A percentile compares a stretch with the other conserved stretches of the same genome.
Evolutionary conservation across 1,140 invertebrate species (phyloP).

Genomic region (Brachionus sp.): DNA sequence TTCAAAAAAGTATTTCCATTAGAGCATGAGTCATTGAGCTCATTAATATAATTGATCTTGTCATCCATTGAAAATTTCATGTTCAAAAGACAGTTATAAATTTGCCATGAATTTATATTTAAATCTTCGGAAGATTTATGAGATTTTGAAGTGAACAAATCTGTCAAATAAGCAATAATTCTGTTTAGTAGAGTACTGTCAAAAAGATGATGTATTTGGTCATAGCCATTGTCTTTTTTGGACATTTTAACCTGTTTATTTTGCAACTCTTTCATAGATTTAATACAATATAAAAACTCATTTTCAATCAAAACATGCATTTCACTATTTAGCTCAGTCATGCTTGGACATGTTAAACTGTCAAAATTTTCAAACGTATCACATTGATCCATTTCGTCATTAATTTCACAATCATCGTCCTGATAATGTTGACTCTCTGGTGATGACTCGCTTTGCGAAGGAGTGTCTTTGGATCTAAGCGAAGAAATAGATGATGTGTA

Average conservation of each 20-base stretch:
- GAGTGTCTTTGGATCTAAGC: not conserved
- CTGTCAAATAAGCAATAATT: conserved; percentile 17
- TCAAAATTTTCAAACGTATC: not conserved
- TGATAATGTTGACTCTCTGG: not conserved
- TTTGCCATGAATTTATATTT: conserved; percentile 20
- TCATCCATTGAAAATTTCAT: conserved; percentile 44
- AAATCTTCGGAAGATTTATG: not conserved
- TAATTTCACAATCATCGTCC: not conserved
- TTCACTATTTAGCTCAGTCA: not conserved
- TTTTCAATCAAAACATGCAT: conserved; percentile 8
- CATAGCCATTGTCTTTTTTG: not conserved
- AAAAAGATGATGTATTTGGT: not conserved
- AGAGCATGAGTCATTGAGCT: not conserved
- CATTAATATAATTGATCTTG: conserved; percentile 36
- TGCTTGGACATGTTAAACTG: not conserved
- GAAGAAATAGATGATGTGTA: conserved; percentile 28
- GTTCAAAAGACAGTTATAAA: conserved; percentile 42
- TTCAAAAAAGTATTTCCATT: not conserved
- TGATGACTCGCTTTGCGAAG: not conserved
- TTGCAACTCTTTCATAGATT: conserved; percentile 3
- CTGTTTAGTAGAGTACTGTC: not conserved
- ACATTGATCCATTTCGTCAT: not conserved
- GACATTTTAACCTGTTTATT: not conserved
- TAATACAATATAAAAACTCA: conserved; percentile 36
- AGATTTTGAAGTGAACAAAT: not conserved